Base-by-base conservation (phyloP, 1,140 invertebrate genomes). In the Lucilia cuprina region DNA sequence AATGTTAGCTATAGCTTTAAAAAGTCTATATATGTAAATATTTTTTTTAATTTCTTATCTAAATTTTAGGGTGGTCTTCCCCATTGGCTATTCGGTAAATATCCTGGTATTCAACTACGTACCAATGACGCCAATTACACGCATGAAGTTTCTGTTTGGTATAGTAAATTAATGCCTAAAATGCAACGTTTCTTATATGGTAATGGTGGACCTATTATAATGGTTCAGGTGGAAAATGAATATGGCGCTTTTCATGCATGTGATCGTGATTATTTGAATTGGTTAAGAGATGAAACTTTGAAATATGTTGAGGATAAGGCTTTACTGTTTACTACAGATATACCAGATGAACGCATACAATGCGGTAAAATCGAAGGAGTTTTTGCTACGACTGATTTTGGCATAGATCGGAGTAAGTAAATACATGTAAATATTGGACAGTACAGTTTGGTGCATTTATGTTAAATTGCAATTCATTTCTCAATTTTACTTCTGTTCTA, bases 151-250 rank as follows among this genome's bases (percentile, higher is more conserved):
- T 88, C 92, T 47, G 88, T 87, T 85, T 95, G 94, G 94, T 93
- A 93, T 84, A 84, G 88, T 83, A 87, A 92, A 41, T 87, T 95
- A 12, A 90, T 95, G 83, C 91, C 93, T 35, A 91, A 88, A 84
- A 83, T 95, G 5, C 88, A 92, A 80, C 93, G 93, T n/a, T 92
- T 92, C 82, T 87, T 95, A 5, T 94, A 95, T 88, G 92, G 92
- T 78, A 96, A 96, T 91, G 95, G 95, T 55, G 96, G 96, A 50
- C 94, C 95, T 3, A 93, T 96, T 55, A 95, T 97, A 83, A 94
- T 95, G 93, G 93, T 97, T 77, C 96, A 97, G 93, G 83, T 86
- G 19, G 96, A 96, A 92, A 97, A 97, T 89, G 96, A 97, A 89
- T 97, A 96, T 88, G 96, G 96, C 30, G 95, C 94, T 87, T 96